Conservation (phyloP, 2,888 invertebrate species). For the Euzetes globulus region DNA sequence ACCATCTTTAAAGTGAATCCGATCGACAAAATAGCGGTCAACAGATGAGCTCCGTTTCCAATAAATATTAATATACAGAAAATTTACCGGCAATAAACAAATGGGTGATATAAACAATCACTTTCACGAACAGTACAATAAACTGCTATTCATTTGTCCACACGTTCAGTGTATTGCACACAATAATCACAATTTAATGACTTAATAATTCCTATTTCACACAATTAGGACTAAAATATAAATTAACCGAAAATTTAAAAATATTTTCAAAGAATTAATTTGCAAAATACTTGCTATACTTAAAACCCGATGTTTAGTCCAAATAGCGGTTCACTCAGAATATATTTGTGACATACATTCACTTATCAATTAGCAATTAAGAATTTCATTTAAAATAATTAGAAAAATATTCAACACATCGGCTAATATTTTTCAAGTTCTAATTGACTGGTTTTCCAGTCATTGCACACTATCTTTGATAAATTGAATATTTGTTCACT, state of each 20-base stretch:
- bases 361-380: too few relatives aligned
- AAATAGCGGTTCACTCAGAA: too few relatives aligned
- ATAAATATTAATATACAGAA: neutral
- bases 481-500: neutral
- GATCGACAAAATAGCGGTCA: neutral
- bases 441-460: neutral
- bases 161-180: neutral
- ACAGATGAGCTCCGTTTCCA: neutral
- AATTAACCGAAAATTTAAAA: too few relatives aligned
- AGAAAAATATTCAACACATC: neutral
- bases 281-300: too few relatives aligned
- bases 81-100: conserved; percentile 1
- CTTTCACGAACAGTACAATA: conserved; percentile 13
- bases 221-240: too few relatives aligned
- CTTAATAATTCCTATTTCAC: neutral
- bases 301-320: too few relatives aligned
- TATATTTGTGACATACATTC: too few relatives aligned
- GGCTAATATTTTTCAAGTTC: neutral
- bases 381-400: too few relatives aligned
- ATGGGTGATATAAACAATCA: neutral
- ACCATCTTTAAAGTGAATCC: neutral
- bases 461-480: neutral
- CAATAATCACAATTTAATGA: neutral
- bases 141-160: conserved; percentile 5
- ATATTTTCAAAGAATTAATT: too few relatives aligned